Evolutionary conservation across 1,140 invertebrate species (phyloP).

Genomic region (Penaeus indicus): DNA sequence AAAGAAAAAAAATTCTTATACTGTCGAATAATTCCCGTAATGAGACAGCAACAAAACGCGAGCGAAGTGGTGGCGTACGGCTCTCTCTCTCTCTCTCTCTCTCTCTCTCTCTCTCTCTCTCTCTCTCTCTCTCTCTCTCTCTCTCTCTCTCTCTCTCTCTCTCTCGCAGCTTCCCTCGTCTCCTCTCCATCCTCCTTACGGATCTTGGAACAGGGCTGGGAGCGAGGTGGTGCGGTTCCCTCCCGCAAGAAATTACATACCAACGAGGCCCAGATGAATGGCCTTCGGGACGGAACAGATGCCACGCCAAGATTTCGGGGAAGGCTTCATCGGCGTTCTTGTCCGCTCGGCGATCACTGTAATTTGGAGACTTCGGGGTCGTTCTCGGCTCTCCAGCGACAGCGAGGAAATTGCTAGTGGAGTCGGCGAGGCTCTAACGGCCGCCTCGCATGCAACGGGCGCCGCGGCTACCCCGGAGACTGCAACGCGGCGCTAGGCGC

Average conservation of each 20-base stretch:
- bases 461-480: background rate
- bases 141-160: background rate
- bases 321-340: conserved; percentile 41
- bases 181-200: background rate
- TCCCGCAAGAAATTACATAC: conserved; percentile 51
- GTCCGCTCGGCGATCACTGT: conserved; percentile 52
- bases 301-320: conserved; percentile 52
- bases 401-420: conserved; percentile 45
- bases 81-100: too few relatives aligned
- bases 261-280: conserved; percentile 50
- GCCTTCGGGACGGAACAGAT: conserved; percentile 54
- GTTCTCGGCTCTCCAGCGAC: conserved; percentile 41
- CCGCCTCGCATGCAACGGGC: conserved; percentile 34
- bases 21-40: too few relatives aligned
- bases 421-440: conserved; percentile 37
- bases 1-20: too few relatives aligned
- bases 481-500: too few relatives aligned
- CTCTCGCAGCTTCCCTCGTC: background rate
- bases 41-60: too few relatives aligned
- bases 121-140: too few relatives aligned
- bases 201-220: background rate
- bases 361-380: conserved; percentile 42
- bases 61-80: too few relatives aligned
- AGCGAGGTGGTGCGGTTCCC: background rate
- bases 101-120: too few relatives aligned